Evolutionary conservation across 2,888 invertebrate genomes (phyloP), one percentile per base, ranked within the genome.

Genomic region (Callinectes sapidus): DNA sequence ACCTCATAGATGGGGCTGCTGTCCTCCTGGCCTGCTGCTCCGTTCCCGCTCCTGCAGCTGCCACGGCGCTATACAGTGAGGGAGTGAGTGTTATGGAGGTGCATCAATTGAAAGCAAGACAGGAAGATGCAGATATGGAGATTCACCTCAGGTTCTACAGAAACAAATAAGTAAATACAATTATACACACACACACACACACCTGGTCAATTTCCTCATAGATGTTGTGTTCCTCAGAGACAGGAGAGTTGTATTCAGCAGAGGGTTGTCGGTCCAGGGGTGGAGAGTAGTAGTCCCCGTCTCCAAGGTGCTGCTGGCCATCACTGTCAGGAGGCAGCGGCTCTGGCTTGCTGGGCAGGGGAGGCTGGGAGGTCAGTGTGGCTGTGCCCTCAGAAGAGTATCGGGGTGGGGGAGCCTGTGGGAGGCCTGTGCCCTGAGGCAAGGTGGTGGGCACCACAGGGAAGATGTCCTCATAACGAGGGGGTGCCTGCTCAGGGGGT

Each of bases 401-500:
- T 23, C 77, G 91, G 48, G 91, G 91, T 3, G 91, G 91, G 42
- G 92, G 92, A 14, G 55, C 81, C 88, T 77, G 90, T 23, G 77
- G 81, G 48, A 48, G 28, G 54, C 61, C 77, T 14, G 91, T 10
- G 14, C 81, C 81, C 23, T 35, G 81, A 2, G 81, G 35, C 35
- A 81, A 13, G 13, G 81, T 35, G 28, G 88, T 23, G 32, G 88
- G 61, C 8, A 23, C 88, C 54, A n/a, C 90, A 3, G 94, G 94
- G 89, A 94, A 94, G 81, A 94, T 55, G 42, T 94, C 94, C 61
- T 94, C 94, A 92, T 94, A 94, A 10, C 93, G 91, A 5, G 94
- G 94, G 16, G 94, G 94, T n/a, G 55, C 93, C 13, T 92, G 91
- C 66, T 90, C 55, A 71, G 94, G 91, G 23, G 90, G 90, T 32